Evolutionary conservation across 1,140 invertebrate genomes (phyloP).

Genomic region (Frieseomelitta varia): DNA sequence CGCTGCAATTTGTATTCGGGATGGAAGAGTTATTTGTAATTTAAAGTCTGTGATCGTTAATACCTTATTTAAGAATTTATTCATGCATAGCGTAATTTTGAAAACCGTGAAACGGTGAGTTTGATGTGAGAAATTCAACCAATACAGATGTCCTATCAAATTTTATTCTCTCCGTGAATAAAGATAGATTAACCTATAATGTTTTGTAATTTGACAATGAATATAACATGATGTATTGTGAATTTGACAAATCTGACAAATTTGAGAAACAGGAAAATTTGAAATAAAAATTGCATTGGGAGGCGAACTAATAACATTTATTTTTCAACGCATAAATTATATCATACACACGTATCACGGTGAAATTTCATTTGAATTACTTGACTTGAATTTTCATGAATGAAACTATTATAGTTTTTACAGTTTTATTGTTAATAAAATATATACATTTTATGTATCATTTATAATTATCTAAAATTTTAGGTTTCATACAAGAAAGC

Average conservation of each 20-base stretch:
- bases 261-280: neutral
- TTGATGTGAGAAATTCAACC: neutral
- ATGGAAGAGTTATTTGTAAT: conserved; percentile 12
- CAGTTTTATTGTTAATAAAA: neutral
- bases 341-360: neutral
- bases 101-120: conserved; percentile 46
- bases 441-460: neutral
- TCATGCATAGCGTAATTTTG: conserved; percentile 46
- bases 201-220: conserved; percentile 20
- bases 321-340: neutral
- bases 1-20: neutral
- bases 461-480: conserved; percentile 13
- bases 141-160: neutral
- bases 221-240: neutral
- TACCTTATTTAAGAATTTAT: conserved; percentile 24
- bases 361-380: neutral
- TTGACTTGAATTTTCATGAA: conserved; percentile 22
- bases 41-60: neutral
- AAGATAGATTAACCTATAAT: conserved; percentile 40
- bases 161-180: conserved; percentile 17
- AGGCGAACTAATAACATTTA: neutral
- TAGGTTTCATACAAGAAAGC: conserved; percentile 54
- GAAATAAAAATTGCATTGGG: neutral
- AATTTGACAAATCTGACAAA: neutral
- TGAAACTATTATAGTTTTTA: neutral